Percentiles rank a stretch among this genome's conserved stretches.
Conservation (phyloP, 2,888 invertebrate genomes). For the Gymnoscelis rufifasciata region DNA sequence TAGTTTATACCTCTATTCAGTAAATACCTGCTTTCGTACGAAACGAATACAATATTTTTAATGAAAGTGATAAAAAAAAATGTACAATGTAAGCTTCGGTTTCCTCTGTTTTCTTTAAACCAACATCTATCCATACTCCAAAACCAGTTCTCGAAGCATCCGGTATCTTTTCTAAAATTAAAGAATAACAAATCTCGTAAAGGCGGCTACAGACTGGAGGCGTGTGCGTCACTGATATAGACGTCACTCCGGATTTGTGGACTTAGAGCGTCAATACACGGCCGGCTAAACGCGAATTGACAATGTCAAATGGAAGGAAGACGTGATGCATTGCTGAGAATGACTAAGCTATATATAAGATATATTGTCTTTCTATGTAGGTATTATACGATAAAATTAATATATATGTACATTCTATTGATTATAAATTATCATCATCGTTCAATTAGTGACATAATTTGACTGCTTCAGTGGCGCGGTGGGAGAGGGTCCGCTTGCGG, state of each 20-base stretch:
- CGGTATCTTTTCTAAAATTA: slow-evolving; percentile 24
- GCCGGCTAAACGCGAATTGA: slow-evolving; percentile 23
- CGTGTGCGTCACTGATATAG: slow-evolving; percentile 28
- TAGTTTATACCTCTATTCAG: no score
- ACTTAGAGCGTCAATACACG: slow-evolving; percentile 38
- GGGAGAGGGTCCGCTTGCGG: no score
- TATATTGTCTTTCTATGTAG: no score
- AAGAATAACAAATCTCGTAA: slow-evolving; percentile 27
- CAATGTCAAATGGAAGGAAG: slow-evolving; percentile 15
- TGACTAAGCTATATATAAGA: neutral
- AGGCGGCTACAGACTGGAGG: slow-evolving; percentile 27
- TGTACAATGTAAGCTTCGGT: neutral
- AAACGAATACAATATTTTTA: no score
- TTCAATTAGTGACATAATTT: no score
- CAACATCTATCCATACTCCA: slow-evolving; percentile 2
- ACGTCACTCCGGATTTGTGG: slow-evolving; percentile 58
- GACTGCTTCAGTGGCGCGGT: no score
- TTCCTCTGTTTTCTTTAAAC: neutral
- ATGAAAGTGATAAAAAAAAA: no score
- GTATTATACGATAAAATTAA: neutral
- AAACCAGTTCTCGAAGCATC: slow-evolving; percentile 16
- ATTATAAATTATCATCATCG: no score
- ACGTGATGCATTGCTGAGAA: neutral
- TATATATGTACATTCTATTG: no score
- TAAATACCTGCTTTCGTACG: neutral